These are phyloP conservation scores for Rhabditoides inermis DNA, from an alignment of 2,888 invertebrate species.

Conservation along the genomic window DNA sequence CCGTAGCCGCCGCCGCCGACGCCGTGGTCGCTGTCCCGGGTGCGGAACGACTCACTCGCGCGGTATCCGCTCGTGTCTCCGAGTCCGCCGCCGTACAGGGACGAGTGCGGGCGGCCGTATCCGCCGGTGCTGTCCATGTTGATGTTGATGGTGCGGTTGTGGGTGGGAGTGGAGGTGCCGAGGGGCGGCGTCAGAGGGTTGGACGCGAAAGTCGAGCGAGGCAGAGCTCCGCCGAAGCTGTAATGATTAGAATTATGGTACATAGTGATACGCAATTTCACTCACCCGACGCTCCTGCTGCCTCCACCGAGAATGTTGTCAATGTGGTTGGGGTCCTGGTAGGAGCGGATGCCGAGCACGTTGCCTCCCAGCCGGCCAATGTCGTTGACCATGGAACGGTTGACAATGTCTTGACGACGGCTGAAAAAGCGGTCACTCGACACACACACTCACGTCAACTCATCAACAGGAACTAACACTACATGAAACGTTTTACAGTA, in stretches of 20 bases:
- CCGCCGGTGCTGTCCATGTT: constrained; percentile 16
- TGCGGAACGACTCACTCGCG: too few relatives aligned
- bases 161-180: constrained; percentile 49
- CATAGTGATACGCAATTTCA: too few relatives aligned
- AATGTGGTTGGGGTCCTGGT: constrained; percentile 25
- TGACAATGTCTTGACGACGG: constrained; percentile 44
- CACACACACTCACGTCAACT: too few relatives aligned
- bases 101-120: too few relatives aligned
- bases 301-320: constrained; percentile 21
- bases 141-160: constrained; percentile 12
- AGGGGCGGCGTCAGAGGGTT: constrained; percentile 51
- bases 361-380: constrained; percentile 41
- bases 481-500: too few relatives aligned
- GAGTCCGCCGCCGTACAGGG: too few relatives aligned
- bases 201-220: constrained; percentile 46
- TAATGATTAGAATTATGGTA: not conserved
- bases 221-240: constrained; percentile 1
- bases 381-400: constrained; percentile 42
- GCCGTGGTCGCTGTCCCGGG: constrained; percentile 11
- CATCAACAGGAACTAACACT: too few relatives aligned
- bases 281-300: constrained; percentile 20
- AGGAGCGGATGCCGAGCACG: constrained; percentile 26
- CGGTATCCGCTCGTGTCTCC: too few relatives aligned
- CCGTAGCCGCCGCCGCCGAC: too few relatives aligned
- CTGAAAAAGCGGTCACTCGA: too few relatives aligned